Base-by-base conservation (phyloP, 1,140 invertebrate species). In the Magallana ariakensis region DNA sequence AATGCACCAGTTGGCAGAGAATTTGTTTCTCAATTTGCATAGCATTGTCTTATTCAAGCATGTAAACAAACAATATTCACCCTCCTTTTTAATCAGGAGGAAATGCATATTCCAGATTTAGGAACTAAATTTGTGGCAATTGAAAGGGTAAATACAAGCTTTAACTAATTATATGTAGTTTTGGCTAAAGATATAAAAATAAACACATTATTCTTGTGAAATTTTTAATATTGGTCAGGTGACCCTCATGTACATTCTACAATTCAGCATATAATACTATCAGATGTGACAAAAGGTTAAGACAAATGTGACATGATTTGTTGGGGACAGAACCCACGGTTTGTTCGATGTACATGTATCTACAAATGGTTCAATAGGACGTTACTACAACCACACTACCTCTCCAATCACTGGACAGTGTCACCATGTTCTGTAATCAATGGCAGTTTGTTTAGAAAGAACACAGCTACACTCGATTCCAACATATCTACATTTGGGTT, bases 251-350 rank as follows among this genome's bases (percentile, higher is more conserved):
- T 75, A 75, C 66, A 75, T 33, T 75, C 66, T 75, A 75, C 66
- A 75, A 75, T 75, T 75, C 66, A 75, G 66, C 66, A 75, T 60
- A 60, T 75, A 75, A 75, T 75, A 75, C 66, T 75, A 70, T 70
- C 26, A 22, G 33, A 19, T 33, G 66, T 75, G 66, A 75, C 22
- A 22, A 75, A 26, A 75, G 66, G 22, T 33, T 75, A 75, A 75
- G 66, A 75, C 22, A 75, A 75, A 26, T 75, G 22, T 75, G 66
- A 75, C 66, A 75, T 75, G 66, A 26, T 75, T 75, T 22, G 22
- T 10, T 75, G 66, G 33, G 33, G 33, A 75, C 66, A 26, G 66
- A 26, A 13, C 33, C 66, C 22, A 33, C 22, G 66, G 66, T 75
- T 26, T 75, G 19, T 75, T 75, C 66, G 22, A 75, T 75, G 66